Evolutionary conservation across 92 coral and sea anemone genomes (phyloP).

Genomic region (Blastomussa wellsi): DNA sequence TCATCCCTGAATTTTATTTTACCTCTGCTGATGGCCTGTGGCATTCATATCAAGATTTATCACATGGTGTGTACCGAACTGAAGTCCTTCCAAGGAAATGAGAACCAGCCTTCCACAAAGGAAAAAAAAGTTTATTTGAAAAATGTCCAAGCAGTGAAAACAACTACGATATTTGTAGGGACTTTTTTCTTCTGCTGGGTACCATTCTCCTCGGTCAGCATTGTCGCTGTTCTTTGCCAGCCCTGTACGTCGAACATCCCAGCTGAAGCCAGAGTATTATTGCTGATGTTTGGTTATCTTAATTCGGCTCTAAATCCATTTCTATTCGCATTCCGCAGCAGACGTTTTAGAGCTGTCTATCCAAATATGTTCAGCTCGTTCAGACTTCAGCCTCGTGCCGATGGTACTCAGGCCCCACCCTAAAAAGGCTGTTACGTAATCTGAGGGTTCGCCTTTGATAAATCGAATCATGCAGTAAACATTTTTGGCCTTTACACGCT

Average conservation of each 20-base stretch:
- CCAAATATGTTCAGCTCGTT: conserved; percentile 36
- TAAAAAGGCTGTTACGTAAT: neutral
- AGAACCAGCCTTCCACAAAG: too few relatives aligned
- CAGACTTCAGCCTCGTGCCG: neutral
- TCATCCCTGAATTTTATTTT: conserved; percentile 76
- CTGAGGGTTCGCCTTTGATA: too few relatives aligned
- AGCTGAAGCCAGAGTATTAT: conserved; percentile 3
- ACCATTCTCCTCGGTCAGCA: conserved; percentile 58
- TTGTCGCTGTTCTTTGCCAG: conserved; percentile 4
- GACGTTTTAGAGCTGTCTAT: conserved; percentile 56
- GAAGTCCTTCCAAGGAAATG: conserved; percentile 14
- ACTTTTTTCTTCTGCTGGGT: conserved; percentile 72
- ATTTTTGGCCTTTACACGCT: too few relatives aligned
- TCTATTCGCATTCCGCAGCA: conserved; percentile 64
- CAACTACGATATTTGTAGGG: conserved; percentile 59
- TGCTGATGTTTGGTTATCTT: conserved; percentile 56
- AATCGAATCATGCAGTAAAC: too few relatives aligned
- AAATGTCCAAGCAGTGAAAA: conserved; percentile 65
- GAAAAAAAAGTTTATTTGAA: conserved; percentile 45
- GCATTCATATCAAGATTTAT: conserved; percentile 66
- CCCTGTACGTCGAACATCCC: conserved; percentile 37
- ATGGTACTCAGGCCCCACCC: neutral
- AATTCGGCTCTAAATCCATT: conserved; percentile 61
- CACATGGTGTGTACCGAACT: conserved; percentile 44
- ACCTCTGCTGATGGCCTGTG: conserved; percentile 73